Evolutionary conservation across 2,888 invertebrate species (phyloP), one percentile per base, ranked within the genome.

Genomic region (Drosophila melanosoma): DNA sequence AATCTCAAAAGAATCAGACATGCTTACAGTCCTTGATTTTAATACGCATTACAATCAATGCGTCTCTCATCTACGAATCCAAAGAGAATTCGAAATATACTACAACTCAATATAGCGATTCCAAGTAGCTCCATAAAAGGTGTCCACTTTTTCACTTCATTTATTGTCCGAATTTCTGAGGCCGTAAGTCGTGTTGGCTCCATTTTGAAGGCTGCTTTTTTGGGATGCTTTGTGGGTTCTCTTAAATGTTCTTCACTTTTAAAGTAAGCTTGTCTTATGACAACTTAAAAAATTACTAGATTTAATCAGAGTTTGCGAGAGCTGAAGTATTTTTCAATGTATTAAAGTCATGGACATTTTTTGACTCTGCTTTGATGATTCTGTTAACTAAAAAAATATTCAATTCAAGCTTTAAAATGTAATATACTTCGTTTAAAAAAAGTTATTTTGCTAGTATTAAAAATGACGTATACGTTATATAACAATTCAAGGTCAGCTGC

Each of bases 391-490:
- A 12, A 42, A 17, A 38, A 7, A 38, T 8, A 38, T 8, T 17
- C 17, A 3, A 8, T 8, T 38, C 17, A 38, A 38, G 8, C 38
- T 17, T 38, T 8, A 17, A 38, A 7, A 38, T 38, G 38, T 38
- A 17, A 38, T 3, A 8, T 17, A 8, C 17, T 17, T 0, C 2
- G 3, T 17, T 17, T 8, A 17, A 8, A 38, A 17, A 38, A 17
- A 29, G 29, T 2, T 17, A 1, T 17, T 17, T 38, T 17, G 8
- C 3, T 8, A 8, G 17, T 7, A 38, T 3, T 0, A 1, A 2
- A 58, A 0, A 66, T 76, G 26, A 71, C 76, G 75, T 56, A 76
- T 76, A 76, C 76, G 76, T 68, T 42, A 15, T 35, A 49, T 58
- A 42, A 23, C 23, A 11, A 38, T 45, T 56, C 72, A 81, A 81